These are phyloP conservation scores for Lysandra coridon DNA, from an alignment of 2,888 invertebrate species.

Conservation along the genomic window DNA sequence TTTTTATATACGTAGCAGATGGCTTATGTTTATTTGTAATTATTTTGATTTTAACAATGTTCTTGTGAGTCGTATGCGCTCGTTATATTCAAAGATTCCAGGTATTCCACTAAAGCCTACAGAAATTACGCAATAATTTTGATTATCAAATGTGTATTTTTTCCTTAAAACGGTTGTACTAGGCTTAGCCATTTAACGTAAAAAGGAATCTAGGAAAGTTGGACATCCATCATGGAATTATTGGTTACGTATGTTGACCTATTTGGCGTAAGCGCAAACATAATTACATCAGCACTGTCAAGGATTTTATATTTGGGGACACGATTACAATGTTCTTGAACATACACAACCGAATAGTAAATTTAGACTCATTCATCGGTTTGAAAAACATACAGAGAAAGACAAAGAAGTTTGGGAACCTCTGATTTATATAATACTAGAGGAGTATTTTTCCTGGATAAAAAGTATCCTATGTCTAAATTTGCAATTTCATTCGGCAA, in stretches of 20 bases:
- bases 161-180: neutral
- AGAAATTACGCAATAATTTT: no score
- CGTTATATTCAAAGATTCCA: no score
- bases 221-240: constrained; percentile 18
- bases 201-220: constrained; percentile 6
- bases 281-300: constrained; percentile 31
- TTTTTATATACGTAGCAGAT: no score
- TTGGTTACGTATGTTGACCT: constrained; percentile 30
- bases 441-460: no score
- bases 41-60: no score
- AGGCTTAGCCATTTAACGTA: neutral
- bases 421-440: no score
- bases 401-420: no score
- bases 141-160: neutral
- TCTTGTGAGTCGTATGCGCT: no score
- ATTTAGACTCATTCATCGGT: neutral
- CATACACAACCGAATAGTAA: neutral
- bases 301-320: constrained; percentile 30
- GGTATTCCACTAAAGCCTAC: no score
- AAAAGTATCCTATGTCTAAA: no score
- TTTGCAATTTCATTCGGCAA: no score
- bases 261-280: constrained; percentile 30
- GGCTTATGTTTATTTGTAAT: no score
- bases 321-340: constrained; percentile 27
- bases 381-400: neutral